Percentiles rank a stretch among this genome's conserved stretches.
These are phyloP conservation scores for Zonotrichia albicollis DNA, from an alignment of 2,797 vertebrate species.

Conservation along the genomic window DNA sequence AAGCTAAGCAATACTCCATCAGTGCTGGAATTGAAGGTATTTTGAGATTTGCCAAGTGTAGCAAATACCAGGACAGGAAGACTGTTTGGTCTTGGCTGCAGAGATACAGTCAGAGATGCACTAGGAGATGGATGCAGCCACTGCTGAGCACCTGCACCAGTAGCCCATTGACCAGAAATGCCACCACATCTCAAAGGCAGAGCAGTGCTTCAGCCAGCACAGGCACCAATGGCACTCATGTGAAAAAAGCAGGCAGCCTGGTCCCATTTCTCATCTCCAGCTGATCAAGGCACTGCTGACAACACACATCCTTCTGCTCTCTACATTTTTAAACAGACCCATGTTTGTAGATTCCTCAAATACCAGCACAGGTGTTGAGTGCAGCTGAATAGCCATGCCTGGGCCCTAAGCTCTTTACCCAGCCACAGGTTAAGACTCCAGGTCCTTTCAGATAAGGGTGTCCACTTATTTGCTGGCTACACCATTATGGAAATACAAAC, in stretches of 20 bases:
- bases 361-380: not conserved
- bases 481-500: not conserved
- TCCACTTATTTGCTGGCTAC: not conserved
- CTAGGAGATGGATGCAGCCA: not conserved
- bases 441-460: not conserved
- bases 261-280: not conserved
- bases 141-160: not conserved
- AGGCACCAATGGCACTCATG: rapidly evolving
- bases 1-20: not conserved
- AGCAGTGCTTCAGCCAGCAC: not conserved
- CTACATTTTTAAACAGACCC: not conserved
- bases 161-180: not conserved
- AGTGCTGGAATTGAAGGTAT: not conserved
- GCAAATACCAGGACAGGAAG: not conserved
- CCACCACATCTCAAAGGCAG: not conserved
- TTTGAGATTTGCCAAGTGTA: not conserved
- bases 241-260: not conserved
- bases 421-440: not conserved
- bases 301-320: not conserved
- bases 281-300: not conserved
- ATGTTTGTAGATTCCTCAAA: not conserved
- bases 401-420: not conserved
- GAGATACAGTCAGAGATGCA: not conserved
- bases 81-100: not conserved
- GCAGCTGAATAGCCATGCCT: not conserved